Conservation (phyloP, 2,888 invertebrate species). For the Drosophila mercatorum region DNA sequence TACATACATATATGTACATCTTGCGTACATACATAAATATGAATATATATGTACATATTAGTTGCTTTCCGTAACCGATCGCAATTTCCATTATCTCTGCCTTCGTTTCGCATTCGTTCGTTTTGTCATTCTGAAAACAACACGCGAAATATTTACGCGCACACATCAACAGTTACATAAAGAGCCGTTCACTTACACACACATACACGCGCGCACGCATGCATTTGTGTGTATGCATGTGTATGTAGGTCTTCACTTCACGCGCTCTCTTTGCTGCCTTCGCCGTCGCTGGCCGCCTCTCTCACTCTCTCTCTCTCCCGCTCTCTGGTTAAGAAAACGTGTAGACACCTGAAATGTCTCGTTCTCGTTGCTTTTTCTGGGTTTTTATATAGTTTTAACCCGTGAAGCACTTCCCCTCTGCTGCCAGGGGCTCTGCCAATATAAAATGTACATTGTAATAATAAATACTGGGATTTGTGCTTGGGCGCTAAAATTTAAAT, state of each 20-base stretch:
- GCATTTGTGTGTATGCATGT: not conserved
- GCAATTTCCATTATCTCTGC: slow-evolving; percentile 56
- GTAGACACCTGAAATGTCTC: slow-evolving; percentile 50
- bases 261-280: slow-evolving; percentile 9
- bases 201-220: not conserved
- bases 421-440: not conserved
- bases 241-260: slow-evolving; percentile 5
- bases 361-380: slow-evolving; percentile 46
- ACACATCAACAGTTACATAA: slow-evolving; percentile 20
- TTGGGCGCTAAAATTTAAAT: not conserved
- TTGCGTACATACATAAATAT: slow-evolving; percentile 3
- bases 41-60: slow-evolving; percentile 7
- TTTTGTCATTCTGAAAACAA: slow-evolving; percentile 37
- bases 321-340: slow-evolving; percentile 17
- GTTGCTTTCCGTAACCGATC: slow-evolving; percentile 36
- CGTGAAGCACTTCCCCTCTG: slow-evolving; percentile 11
- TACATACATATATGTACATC: not conserved
- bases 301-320: slow-evolving; percentile 18
- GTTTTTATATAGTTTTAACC: slow-evolving; percentile 1
- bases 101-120: slow-evolving; percentile 25
- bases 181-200: slow-evolving; percentile 3
- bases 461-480: not conserved
- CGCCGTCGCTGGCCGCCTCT: slow-evolving; percentile 5
- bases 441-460: not conserved
- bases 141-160: slow-evolving; percentile 54